Evolutionary conservation across 2,797 vertebrate genomes (phyloP).

Genomic region (Cercopithecus diana): DNA sequence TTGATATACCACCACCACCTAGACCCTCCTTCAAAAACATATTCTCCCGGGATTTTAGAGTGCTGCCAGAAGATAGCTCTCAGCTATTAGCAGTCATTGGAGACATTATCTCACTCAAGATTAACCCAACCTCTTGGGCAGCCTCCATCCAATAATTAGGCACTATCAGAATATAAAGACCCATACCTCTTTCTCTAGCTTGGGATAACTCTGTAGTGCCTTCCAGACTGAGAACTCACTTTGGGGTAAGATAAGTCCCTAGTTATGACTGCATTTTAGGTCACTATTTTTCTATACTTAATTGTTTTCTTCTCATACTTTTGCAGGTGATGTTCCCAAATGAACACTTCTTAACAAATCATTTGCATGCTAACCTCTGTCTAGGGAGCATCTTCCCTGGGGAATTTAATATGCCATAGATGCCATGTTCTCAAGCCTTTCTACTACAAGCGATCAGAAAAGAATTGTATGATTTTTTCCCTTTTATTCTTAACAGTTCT

Average conservation of each 20-base stretch:
- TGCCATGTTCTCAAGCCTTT: background rate
- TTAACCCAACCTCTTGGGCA: background rate
- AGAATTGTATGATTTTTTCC: background rate
- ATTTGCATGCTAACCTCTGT: background rate
- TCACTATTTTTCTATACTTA: background rate
- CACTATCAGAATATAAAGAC: background rate
- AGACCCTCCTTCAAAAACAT: background rate
- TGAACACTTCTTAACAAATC: background rate
- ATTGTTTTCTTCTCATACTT: background rate
- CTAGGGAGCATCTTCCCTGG: background rate
- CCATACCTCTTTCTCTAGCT: rapidly evolving
- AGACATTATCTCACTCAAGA: background rate
- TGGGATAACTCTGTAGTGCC: background rate
- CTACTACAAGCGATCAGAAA: background rate
- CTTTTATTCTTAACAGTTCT: background rate
- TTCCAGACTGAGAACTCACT: background rate
- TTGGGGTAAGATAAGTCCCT: too few relatives aligned
- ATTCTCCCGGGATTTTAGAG: background rate
- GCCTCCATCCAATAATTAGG: background rate
- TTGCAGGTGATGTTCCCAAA: background rate
- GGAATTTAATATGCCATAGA: background rate
- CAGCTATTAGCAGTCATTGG: background rate
- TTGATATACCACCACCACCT: background rate
- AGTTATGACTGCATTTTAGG: background rate
- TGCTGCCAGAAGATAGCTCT: background rate